A percentile compares a stretch with the other conserved stretches of the same genome.
Evolutionary conservation across 2,797 vertebrate genomes (phyloP).

Genomic region (Poecilia picta): DNA sequence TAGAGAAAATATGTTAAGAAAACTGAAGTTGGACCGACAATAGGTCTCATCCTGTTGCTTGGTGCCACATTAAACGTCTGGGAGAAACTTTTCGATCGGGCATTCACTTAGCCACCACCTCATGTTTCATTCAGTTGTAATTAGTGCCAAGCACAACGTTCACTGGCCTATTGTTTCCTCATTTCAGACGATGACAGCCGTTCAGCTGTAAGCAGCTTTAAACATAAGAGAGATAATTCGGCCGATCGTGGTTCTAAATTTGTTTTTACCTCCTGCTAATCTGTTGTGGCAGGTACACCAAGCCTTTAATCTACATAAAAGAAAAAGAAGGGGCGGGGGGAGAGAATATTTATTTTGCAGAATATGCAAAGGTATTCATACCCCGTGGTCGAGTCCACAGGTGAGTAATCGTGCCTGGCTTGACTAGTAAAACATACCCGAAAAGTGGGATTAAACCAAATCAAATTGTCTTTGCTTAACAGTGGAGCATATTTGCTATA

Average conservation of each 20-base stretch:
- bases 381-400: neutral
- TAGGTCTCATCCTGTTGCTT: constrained; percentile 20
- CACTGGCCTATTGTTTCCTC: constrained; percentile 53
- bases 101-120: constrained; percentile 17
- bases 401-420: neutral
- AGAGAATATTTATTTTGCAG: neutral
- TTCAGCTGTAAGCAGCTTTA: constrained; percentile 23
- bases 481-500: neutral
- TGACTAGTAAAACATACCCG: neutral
- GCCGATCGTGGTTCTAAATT: neutral
- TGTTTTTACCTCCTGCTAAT: neutral
- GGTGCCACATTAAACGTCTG: constrained; percentile 61
- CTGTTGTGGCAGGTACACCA: neutral
- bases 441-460: neutral
- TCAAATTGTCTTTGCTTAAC: neutral
- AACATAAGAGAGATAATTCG: constrained; percentile 9
- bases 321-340: neutral
- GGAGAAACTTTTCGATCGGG: constrained; percentile 24
- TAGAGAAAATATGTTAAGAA: constrained; percentile 1
- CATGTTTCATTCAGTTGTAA: constrained; percentile 46
- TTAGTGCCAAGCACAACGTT: constrained; percentile 43
- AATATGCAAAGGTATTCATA: neutral
- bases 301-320: neutral
- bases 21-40: constrained; percentile 12
- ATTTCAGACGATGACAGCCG: constrained; percentile 28